Evolutionary conservation across 2,888 invertebrate genomes (phyloP), one percentile per base, ranked within the genome.

Genomic region (Fragum sueziense): DNA sequence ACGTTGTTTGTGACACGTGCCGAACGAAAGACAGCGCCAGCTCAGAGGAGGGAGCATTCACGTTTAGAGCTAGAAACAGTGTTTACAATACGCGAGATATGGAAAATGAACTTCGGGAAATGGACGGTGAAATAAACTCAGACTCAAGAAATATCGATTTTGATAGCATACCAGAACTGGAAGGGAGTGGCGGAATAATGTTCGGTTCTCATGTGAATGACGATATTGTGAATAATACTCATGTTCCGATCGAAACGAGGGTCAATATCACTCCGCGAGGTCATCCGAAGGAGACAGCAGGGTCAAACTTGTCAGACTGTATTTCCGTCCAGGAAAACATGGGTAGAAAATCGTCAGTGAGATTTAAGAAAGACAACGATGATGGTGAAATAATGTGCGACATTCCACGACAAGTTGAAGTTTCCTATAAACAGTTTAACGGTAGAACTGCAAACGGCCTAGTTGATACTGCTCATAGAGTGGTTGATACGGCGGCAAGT

Each of bases 391-490:
- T 34, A 41, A 14, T 33, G 7, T 34, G 27, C 20, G 41, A 65
- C 41, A 65, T 65, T 65, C 65, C 41, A 27, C 9, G 25, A 14
- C 65, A 65, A 41, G n/a, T 37, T 37, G 65, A 65, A 22, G 41
- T 41, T 37, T 37, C 65, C 4, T 65, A 25, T 41, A 65, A 65
- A 25, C 65, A 65, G 41, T 65, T 65, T 0, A 65, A 65, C 20
- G 65, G 65, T 22, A 65, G 41, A 33, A 41, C 65, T 2, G 41
- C 25, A 14, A 65, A 65, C 25, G 65, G 65, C 3, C 41, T 65
- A 25, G 41, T 65, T 9, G 65, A 65, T 2, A 65, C 34, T 41
- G 25, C 41, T n/a, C 65, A 41, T 41, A 65, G 33, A 2, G 61
- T 65, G 17, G n/a, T 25, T 57, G 57, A 57, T 57, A 57, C 25